These are phyloP conservation scores for Telenomus remus DNA, from an alignment of 1,140 invertebrate genomes.

Conservation along the genomic window DNA sequence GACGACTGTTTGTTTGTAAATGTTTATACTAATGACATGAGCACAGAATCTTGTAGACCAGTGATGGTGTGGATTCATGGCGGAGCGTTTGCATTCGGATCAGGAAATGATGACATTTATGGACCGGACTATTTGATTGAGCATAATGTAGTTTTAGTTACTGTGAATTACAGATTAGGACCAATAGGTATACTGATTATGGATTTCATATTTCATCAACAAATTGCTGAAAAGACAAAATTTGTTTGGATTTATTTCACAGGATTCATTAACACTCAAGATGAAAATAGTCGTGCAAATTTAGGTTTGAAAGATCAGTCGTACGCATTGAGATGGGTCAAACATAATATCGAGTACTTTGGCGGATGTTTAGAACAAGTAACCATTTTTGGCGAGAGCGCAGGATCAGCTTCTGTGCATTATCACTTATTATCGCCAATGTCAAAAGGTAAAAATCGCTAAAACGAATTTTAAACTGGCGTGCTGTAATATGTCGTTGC, in stretches of 20 bases:
- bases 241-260: not conserved
- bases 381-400: conserved; percentile 26
- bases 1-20: conserved; percentile 85
- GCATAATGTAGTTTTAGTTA: conserved; percentile 81
- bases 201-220: no score
- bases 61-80: conserved; percentile 83
- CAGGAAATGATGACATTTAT: conserved; percentile 74
- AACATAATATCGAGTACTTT: conserved; percentile 27
- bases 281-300: conserved; percentile 29
- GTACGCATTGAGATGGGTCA: conserved; percentile 18
- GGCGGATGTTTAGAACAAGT: conserved; percentile 25
- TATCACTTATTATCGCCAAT: conserved; percentile 23
- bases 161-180: conserved; percentile 82
- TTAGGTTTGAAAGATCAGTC: conserved; percentile 42
- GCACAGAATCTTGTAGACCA: conserved; percentile 64
- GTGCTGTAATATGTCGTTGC: no score
- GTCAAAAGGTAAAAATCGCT: conserved; percentile 24
- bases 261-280: conserved; percentile 47
- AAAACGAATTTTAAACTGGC: not conserved
- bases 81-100: conserved; percentile 78
- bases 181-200: conserved; percentile 75
- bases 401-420: conserved; percentile 23
- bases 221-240: no score
- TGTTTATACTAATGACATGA: conserved; percentile 78
- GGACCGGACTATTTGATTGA: conserved; percentile 80